These are phyloP conservation scores for Hirtodrosophila alboralis DNA, from an alignment of 2,888 invertebrate species.

Conservation along the genomic window DNA sequence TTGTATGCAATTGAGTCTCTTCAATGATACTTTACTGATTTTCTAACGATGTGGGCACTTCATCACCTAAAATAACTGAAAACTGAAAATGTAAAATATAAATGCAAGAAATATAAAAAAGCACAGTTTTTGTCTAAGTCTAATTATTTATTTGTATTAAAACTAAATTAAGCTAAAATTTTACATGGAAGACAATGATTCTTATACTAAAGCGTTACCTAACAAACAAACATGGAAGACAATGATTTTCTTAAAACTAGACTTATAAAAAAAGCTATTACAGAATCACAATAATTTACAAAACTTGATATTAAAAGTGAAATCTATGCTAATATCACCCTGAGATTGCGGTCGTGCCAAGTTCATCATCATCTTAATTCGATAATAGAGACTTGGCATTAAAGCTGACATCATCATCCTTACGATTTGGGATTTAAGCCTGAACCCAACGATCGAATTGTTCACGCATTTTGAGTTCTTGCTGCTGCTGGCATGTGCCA, in stretches of 20 bases:
- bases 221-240: slow-evolving; percentile 81
- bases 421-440: slow-evolving; percentile 59
- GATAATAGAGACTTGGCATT: slow-evolving; percentile 61
- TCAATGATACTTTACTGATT: neutral
- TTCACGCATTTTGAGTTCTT: slow-evolving; percentile 52
- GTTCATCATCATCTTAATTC: slow-evolving; percentile 33
- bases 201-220: slow-evolving; percentile 50
- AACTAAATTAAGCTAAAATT: slow-evolving; percentile 42
- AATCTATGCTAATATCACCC: slow-evolving; percentile 80
- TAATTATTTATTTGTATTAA: slow-evolving; percentile 56
- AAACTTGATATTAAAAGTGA: slow-evolving; percentile 58
- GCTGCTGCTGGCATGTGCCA: slow-evolving; percentile 55
- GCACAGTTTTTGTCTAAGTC: slow-evolving; percentile 23
- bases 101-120: neutral
- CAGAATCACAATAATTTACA: slow-evolving; percentile 62
- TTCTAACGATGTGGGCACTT: neutral
- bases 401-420: slow-evolving; percentile 68
- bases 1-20: neutral
- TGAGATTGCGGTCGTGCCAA: slow-evolving; percentile 60
- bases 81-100: neutral
- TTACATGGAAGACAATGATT: slow-evolving; percentile 82
- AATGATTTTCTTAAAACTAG: slow-evolving; percentile 71
- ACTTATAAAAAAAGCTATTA: slow-evolving; percentile 52
- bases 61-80: neutral
- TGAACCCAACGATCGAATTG: slow-evolving; percentile 82